Base-by-base conservation (phyloP, 2,113 vertebrate genomes). In the Cavia porcellus region DNA sequence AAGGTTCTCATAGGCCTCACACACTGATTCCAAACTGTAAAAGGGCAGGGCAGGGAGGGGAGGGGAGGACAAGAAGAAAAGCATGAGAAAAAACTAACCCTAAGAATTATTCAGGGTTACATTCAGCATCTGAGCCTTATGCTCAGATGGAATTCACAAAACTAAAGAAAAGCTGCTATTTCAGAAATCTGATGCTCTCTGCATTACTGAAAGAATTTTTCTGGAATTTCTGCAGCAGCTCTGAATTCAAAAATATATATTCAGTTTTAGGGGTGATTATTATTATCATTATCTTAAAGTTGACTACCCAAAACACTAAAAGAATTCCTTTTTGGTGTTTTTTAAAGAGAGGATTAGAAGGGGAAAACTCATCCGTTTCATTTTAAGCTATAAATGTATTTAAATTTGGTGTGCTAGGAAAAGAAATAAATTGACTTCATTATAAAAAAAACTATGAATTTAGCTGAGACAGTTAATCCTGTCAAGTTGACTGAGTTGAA, bases 231-330 rank as follows among this genome's bases (percentile, higher is more conserved):
- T 80, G 25, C 2, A 66, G 24, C n/a, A 0, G 19, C 11, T 83
- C 68, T 74, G 19, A 24, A 55, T 66, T 47, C 28, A 59, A 92
- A 68, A 55, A 52, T 2, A 57, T 42, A 74, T 15, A 83, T 14
- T n/a, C 59, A 89, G 4, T 59, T 81, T 7, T 14, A 1, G 35
- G 57, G 10, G 62, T 68, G 32, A 35, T 15, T 32, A 35, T 68
- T 68, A 64, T 70, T 42, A 35, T 61, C 52, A 10, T 57, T n/a
- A 57, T 59, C 28, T 14, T 47, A 86, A 64, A 28, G 24, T n/a
- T 85, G 75, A 80, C 68, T 72, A 89, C 7, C 7, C 57, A 81
- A 92, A 89, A 70, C n/a, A 64, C 19, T 92, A 94, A 95, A 86
- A 38, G 14, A 79, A 86, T 3, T 74, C 7, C 42, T 10, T 66